These are phyloP conservation scores for Ibidorhyncha struthersii DNA, from an alignment of 2,113 vertebrate species.

Conservation along the genomic window DNA sequence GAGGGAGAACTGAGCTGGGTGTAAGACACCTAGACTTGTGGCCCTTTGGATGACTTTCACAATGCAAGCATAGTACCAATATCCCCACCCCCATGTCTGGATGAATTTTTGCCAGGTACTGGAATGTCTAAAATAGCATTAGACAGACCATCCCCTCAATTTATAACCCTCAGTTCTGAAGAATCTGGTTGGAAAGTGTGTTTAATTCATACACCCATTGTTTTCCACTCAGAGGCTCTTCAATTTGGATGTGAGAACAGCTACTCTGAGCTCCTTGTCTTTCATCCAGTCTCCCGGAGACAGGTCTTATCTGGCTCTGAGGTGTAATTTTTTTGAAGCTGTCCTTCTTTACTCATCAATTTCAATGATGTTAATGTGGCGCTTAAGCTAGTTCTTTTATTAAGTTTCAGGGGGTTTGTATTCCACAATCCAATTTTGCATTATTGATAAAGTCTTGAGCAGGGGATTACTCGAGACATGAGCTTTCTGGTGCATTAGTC, in stretches of 20 bases:
- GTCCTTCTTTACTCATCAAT: conserved; percentile 12
- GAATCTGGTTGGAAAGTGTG: neutral
- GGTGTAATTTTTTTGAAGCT: conserved; percentile 25
- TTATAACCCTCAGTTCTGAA: neutral
- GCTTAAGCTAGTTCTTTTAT: conserved; percentile 46
- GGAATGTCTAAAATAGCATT: neutral
- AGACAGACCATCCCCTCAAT: neutral
- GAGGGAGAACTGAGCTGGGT: neutral
- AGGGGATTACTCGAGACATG: conserved; percentile 40
- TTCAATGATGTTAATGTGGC: conserved; percentile 8
- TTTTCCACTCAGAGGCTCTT: conserved; percentile 2
- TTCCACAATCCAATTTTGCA: conserved; percentile 50
- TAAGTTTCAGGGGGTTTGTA: conserved; percentile 38
- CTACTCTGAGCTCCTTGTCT: neutral
- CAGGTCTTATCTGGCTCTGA: neutral
- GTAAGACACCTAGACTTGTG: neutral
- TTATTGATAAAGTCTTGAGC: conserved; percentile 55
- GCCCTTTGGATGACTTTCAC: neutral
- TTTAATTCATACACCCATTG: neutral
- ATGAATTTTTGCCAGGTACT: neutral
- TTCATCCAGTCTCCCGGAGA: neutral
- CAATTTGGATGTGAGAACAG: neutral
- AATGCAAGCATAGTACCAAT: neutral
- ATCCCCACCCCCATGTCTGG: neutral
- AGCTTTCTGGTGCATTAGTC: conserved; percentile 27